Conservation (phyloP, 2,797 vertebrate genomes). For the Clarias pachynema region DNA sequence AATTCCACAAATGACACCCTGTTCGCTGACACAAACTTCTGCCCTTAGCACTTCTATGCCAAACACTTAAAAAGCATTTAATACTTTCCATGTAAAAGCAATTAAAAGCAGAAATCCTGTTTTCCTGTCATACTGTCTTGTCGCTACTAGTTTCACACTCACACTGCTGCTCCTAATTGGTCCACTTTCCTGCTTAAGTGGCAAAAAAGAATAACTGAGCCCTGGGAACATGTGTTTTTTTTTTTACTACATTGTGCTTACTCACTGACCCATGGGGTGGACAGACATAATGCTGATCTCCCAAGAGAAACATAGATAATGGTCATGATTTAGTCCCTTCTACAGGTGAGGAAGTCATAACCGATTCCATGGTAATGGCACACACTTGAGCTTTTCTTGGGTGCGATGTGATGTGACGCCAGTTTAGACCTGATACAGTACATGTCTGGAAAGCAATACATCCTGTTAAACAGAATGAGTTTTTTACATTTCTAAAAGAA, state of each 20-base stretch:
- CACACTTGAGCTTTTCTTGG: background rate
- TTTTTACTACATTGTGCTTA: background rate
- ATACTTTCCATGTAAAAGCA: background rate
- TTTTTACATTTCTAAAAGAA: background rate
- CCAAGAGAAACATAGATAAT: conserved; percentile 2
- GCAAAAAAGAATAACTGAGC: background rate
- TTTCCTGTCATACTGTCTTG: background rate
- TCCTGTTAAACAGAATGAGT: background rate
- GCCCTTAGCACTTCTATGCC: background rate
- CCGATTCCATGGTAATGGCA: background rate
- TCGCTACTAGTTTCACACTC: background rate
- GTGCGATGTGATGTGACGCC: background rate
- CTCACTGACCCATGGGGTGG: background rate
- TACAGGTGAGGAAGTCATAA: conserved; percentile 15
- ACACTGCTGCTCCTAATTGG: background rate
- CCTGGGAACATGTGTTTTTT: background rate
- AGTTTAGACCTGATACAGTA: background rate
- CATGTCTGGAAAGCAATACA: background rate
- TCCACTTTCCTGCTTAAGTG: background rate
- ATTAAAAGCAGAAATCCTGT: background rate
- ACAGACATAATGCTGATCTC: background rate
- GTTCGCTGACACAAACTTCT: background rate
- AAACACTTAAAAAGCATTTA: background rate
- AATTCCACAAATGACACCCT: background rate
- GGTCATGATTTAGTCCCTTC: background rate